Evolutionary conservation across 2,113 vertebrate species (phyloP).

Genomic region (Danionella cerebrum): DNA sequence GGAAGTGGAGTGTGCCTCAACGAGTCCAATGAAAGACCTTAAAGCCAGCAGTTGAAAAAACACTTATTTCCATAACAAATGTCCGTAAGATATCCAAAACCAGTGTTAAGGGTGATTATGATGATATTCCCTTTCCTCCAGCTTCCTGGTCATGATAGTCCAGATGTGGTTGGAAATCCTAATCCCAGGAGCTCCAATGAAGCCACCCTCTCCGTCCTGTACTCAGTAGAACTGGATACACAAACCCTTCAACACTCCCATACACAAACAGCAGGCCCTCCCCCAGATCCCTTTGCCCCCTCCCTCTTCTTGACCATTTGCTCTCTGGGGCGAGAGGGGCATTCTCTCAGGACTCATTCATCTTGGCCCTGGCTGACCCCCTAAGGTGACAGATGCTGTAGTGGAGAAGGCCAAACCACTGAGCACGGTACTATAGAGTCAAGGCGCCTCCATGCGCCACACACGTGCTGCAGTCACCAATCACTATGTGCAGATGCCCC

Average conservation of each 20-base stretch:
- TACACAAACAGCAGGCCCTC: slow-evolving; percentile 39
- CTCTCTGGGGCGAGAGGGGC: slow-evolving; percentile 69
- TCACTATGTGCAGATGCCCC: slow-evolving; percentile 8
- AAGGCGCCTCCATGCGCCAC: slow-evolving; percentile 2
- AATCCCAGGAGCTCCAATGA: slow-evolving; percentile 48
- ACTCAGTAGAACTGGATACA: slow-evolving; percentile 51
- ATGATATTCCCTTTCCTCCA: slow-evolving; percentile 35
- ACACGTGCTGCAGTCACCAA: neutral
- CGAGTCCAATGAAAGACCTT: slow-evolving; percentile 7
- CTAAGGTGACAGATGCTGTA: slow-evolving; percentile 93
- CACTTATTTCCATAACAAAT: neutral
- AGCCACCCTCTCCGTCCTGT: slow-evolving; percentile 45
- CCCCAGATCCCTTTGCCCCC: slow-evolving; percentile 67
- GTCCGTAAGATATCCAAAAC: neutral
- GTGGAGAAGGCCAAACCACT: slow-evolving; percentile 65
- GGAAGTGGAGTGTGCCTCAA: slow-evolving; percentile 20
- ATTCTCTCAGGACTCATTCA: slow-evolving; percentile 90
- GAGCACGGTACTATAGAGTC: neutral
- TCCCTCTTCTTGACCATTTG: slow-evolving; percentile 91
- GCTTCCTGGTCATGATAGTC: slow-evolving; percentile 62
- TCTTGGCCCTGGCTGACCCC: slow-evolving; percentile 78
- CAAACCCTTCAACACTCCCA: slow-evolving; percentile 42
- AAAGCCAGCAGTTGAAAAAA: slow-evolving; percentile 16
- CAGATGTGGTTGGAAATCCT: slow-evolving; percentile 68
- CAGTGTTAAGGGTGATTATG: slow-evolving; percentile 29